phyloP scores from a whole-genome alignment of 2,113 vertebrate species.

The Uria aalge region DNA sequence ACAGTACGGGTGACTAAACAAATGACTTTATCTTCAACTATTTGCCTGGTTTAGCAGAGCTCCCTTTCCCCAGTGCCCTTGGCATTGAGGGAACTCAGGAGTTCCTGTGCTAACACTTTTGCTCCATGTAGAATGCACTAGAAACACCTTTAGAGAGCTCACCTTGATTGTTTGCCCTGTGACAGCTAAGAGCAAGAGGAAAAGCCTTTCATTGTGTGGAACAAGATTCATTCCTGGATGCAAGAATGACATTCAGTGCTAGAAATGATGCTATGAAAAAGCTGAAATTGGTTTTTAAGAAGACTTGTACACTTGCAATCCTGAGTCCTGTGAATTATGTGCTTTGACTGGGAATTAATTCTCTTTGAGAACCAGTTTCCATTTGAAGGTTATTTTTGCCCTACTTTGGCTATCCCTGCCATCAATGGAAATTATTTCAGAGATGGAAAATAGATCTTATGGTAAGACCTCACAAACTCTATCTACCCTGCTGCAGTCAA shows the following conservation, averaged over 20 bases:
- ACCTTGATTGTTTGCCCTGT: background rate
- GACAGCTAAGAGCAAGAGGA: background rate
- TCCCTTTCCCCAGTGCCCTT: background rate
- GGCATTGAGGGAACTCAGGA: background rate
- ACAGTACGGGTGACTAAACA: background rate
- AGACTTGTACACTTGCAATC: background rate
- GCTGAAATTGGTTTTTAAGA: background rate
- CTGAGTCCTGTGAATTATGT: fast-evolving
- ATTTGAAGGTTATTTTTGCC: background rate
- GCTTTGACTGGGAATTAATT: background rate
- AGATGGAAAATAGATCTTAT: background rate
- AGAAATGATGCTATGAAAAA: background rate
- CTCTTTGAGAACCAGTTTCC: background rate
- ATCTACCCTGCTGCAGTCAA: background rate
- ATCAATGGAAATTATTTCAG: background rate
- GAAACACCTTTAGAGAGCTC: background rate
- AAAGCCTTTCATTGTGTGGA: background rate
- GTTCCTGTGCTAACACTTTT: background rate
- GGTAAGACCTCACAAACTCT: background rate
- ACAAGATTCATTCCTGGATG: background rate
- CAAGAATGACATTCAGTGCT: background rate
- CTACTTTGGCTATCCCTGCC: background rate
- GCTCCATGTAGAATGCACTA: background rate
- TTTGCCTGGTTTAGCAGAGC: background rate
- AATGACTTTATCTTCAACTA: background rate